A percentile compares a stretch with the other conserved stretches of the same genome.
Conservation (phyloP, 2,888 invertebrate genomes). For the Pemphredon lugubris region DNA sequence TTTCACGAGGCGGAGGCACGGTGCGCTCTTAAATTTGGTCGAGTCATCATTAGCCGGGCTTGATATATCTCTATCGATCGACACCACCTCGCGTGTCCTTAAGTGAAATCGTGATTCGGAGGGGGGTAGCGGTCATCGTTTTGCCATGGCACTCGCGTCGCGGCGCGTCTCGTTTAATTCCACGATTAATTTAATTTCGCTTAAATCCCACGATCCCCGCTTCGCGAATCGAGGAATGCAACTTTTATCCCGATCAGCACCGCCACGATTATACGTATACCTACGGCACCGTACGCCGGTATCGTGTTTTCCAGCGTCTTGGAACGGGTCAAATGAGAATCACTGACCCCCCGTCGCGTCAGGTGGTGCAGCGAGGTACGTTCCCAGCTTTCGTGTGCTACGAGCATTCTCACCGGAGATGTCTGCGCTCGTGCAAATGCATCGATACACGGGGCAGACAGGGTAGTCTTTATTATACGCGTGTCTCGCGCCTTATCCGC, state of each 20-base stretch:
- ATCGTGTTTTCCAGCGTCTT: not conserved
- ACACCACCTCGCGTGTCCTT: slow-evolving; percentile 65
- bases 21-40: slow-evolving; percentile 57
- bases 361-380: slow-evolving; percentile 67
- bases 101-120: slow-evolving; percentile 65
- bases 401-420: slow-evolving; percentile 45
- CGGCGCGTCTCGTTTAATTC: no score
- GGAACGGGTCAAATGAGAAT: slow-evolving; percentile 55
- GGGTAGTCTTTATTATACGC: slow-evolving; percentile 64
- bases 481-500: slow-evolving; percentile 63
- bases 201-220: not conserved
- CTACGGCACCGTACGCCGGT: no score
- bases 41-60: slow-evolving; percentile 69
- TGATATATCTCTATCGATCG: slow-evolving; percentile 74
- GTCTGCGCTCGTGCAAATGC: slow-evolving; percentile 53
- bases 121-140: slow-evolving; percentile 24
- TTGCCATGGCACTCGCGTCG: slow-evolving; percentile 10
- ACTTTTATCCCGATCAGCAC: slow-evolving; percentile 7
- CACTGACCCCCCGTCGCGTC: slow-evolving; percentile 73
- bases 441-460: slow-evolving; percentile 51
- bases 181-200: slow-evolving; percentile 48
- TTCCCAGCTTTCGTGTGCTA: slow-evolving; percentile 70
- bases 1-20: slow-evolving; percentile 23
- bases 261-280: not conserved
- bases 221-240: not conserved